Conservation (phyloP, 2,113 vertebrate species). For the Ceyx cyanopectus region DNA sequence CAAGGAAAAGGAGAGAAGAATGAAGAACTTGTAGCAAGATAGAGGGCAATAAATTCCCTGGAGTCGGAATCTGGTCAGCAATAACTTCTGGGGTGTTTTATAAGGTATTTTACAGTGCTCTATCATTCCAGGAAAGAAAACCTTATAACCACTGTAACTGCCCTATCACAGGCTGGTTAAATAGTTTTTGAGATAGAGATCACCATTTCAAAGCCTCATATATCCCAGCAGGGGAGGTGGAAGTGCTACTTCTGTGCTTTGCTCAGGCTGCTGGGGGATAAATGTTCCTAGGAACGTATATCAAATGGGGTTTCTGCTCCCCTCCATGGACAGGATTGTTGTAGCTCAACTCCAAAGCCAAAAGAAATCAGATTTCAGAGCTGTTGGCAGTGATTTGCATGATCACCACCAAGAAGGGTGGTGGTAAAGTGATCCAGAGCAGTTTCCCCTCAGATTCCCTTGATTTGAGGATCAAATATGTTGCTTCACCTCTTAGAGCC, state of each 20-base stretch:
- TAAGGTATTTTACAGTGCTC: constrained; percentile 36
- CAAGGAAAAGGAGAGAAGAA: background rate
- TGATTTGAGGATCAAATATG: background rate
- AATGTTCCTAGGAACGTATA: background rate
- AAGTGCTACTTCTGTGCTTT: background rate
- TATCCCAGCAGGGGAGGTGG: constrained; percentile 30
- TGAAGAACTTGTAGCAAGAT: background rate
- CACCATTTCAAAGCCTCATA: constrained; percentile 61
- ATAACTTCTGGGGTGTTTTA: constrained; percentile 48
- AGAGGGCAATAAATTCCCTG: background rate
- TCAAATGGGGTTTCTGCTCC: constrained; percentile 7
- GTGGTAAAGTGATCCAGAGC: background rate
- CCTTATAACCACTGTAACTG: constrained; percentile 53
- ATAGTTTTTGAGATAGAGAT: constrained; percentile 71
- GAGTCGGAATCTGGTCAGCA: constrained; percentile 41
- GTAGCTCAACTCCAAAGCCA: background rate
- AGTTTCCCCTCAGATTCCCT: background rate
- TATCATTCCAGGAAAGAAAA: constrained; percentile 40
- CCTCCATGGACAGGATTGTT: background rate
- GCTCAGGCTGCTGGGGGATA: background rate
- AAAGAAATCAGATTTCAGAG: background rate
- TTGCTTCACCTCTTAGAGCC: constrained; percentile 8
- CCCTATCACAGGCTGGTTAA: constrained; percentile 55
- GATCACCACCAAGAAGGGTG: constrained; percentile 29
- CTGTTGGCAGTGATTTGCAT: constrained; percentile 35